A percentile compares a stretch with the other conserved stretches of the same genome.
Evolutionary conservation across 2,888 invertebrate genomes (phyloP).

Genomic region (Tachina fera): DNA sequence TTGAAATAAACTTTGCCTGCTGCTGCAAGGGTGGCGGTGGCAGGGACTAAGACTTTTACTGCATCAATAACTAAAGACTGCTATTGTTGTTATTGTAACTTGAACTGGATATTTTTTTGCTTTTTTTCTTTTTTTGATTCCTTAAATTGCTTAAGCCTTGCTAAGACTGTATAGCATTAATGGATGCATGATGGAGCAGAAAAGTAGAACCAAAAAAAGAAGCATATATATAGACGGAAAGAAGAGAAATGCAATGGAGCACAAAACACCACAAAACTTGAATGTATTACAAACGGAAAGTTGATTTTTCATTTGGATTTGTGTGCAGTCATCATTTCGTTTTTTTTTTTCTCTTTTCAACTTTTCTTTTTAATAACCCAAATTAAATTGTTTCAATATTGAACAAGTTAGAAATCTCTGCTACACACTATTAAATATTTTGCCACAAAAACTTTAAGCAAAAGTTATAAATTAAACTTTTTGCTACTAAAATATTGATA

Average conservation of each 20-base stretch:
- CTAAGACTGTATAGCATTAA: constrained; percentile 36
- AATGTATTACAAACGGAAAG: constrained; percentile 51
- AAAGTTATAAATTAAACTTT: constrained; percentile 36
- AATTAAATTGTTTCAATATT: constrained; percentile 45
- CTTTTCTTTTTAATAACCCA: constrained; percentile 26
- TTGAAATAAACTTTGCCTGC: background rate
- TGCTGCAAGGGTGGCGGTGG: background rate
- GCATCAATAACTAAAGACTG: constrained; percentile 4
- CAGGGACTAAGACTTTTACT: constrained; percentile 14
- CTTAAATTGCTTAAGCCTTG: constrained; percentile 29
- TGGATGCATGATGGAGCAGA: constrained; percentile 46
- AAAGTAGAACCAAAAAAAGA: background rate
- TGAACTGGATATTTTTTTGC: constrained; percentile 4
- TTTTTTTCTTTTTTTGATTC: background rate
- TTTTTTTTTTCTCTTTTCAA: background rate
- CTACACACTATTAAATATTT: constrained; percentile 49
- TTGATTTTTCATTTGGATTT: constrained; percentile 38
- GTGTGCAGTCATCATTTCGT: constrained; percentile 12
- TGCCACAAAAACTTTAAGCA: constrained; percentile 26
- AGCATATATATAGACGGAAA: background rate
- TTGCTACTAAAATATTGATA: constrained; percentile 30
- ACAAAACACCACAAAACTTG: constrained; percentile 37
- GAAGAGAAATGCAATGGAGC: constrained; percentile 40
- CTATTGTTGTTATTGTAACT: constrained; percentile 10
- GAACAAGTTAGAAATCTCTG: constrained; percentile 27